Conservation (phyloP, 2,888 invertebrate species). For the Rhagonycha fulva region DNA sequence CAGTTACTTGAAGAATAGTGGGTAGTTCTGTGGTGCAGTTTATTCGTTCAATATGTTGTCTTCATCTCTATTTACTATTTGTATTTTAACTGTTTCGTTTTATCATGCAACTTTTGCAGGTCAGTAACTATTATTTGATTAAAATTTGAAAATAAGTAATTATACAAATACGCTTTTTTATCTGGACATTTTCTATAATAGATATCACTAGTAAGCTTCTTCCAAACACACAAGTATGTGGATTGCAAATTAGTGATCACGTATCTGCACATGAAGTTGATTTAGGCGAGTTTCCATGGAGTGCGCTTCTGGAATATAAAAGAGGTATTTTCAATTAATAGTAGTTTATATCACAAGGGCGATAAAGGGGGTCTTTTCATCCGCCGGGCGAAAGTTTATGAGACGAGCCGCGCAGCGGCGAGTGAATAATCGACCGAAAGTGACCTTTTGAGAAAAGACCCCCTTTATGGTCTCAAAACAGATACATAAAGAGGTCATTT, state of each 20-base stretch:
- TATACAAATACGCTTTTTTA: not conserved
- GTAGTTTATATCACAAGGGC: too few species aligned
- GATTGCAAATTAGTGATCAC: not conserved
- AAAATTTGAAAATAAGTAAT: too few species aligned
- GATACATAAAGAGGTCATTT: too few species aligned
- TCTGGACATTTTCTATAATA: not conserved
- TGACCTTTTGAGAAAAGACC: too few species aligned
- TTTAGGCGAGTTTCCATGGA: slow-evolving; percentile 73
- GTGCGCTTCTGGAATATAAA: slow-evolving; percentile 67
- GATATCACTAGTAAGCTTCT: not conserved
- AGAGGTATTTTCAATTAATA: slow-evolving; percentile 62
- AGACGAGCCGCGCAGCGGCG: too few species aligned
- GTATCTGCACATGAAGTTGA: slow-evolving; percentile 53
- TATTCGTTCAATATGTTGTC: not conserved
- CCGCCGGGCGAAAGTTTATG: too few species aligned
- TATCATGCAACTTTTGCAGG: not conserved
- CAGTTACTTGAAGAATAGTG: not conserved
- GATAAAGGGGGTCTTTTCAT: too few species aligned
- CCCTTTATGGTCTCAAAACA: too few species aligned
- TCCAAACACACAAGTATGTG: not conserved
- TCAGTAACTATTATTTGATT: not conserved
- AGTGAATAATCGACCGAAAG: too few species aligned
- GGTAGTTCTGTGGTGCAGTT: not conserved
- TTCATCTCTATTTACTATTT: not conserved
- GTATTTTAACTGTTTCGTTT: not conserved